Conservation (phyloP, 2,888 invertebrate genomes). For the Molorchus minor region DNA sequence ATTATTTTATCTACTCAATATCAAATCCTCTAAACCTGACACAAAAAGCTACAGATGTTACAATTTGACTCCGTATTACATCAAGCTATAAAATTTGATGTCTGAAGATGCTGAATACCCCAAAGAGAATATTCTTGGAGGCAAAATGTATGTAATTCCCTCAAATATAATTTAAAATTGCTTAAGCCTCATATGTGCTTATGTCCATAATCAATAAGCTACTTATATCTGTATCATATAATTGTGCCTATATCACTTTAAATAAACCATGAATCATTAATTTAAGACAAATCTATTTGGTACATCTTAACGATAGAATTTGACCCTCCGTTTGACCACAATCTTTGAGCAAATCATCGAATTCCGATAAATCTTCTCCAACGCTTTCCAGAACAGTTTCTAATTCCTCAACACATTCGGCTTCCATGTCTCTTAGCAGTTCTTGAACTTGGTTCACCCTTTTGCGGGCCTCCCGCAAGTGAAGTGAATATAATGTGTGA, state of each 20-base stretch:
- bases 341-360: constrained; percentile 72
- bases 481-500: constrained; percentile 72
- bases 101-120: background rate
- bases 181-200: constrained; percentile 5
- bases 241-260: constrained; percentile 11
- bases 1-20: background rate
- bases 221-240: constrained; percentile 10
- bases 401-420: constrained; percentile 67
- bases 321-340: constrained; percentile 75
- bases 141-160: too few species aligned
- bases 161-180: background rate
- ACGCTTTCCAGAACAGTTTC: constrained; percentile 62
- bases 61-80: too few species aligned
- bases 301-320: constrained; percentile 68
- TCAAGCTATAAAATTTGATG: background rate
- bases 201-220: constrained; percentile 17
- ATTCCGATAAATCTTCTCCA: constrained; percentile 63
- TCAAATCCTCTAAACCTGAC: background rate
- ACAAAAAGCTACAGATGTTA: background rate
- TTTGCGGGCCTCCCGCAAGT: too few species aligned
- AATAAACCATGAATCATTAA: background rate
- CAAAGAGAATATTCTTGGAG: background rate
- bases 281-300: background rate
- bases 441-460: constrained; percentile 59
- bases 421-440: constrained; percentile 65